A percentile compares a stretch with the other conserved stretches of the same genome.
phyloP scores from a whole-genome alignment of 2,888 invertebrate genomes.

The Ischnura elegans region DNA sequence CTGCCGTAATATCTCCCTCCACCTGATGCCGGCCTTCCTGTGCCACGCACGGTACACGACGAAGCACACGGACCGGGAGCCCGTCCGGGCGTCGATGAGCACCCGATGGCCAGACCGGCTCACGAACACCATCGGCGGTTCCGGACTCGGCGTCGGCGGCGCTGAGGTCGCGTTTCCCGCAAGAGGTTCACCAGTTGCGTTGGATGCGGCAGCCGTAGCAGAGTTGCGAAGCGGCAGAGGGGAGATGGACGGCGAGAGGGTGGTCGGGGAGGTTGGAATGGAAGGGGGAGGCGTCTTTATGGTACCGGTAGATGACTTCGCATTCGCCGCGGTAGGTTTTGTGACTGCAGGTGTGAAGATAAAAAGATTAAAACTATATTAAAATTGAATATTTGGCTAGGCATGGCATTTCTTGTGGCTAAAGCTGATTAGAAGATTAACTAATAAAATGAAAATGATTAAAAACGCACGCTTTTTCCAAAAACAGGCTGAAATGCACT shows the following conservation, averaged over 20 bases:
- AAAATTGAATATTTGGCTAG: no score
- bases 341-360: neutral
- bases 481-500: no score
- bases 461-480: no score
- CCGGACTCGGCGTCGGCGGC: conserved; percentile 51
- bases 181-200: neutral
- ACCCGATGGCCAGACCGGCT: neutral
- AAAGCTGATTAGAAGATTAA: no score
- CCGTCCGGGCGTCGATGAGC: conserved; percentile 46
- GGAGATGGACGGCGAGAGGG: conserved; percentile 38
- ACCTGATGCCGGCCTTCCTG: conserved; percentile 15
- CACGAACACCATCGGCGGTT: conserved; percentile 67
- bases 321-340: conserved; percentile 71
- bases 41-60: conserved; percentile 69
- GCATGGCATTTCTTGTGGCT: no score
- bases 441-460: no score
- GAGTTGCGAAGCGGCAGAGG: conserved; percentile 42
- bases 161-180: conserved; percentile 70
- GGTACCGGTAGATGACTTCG: conserved; percentile 77
- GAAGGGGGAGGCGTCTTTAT: conserved; percentile 78
- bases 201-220: conserved; percentile 68
- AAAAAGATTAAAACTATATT: no score
- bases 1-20: conserved; percentile 68
- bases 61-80: conserved; percentile 66
- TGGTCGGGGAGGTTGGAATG: conserved; percentile 75